Evolutionary conservation across 1,140 invertebrate genomes (phyloP).

Genomic region (Pteromalus puparum): DNA sequence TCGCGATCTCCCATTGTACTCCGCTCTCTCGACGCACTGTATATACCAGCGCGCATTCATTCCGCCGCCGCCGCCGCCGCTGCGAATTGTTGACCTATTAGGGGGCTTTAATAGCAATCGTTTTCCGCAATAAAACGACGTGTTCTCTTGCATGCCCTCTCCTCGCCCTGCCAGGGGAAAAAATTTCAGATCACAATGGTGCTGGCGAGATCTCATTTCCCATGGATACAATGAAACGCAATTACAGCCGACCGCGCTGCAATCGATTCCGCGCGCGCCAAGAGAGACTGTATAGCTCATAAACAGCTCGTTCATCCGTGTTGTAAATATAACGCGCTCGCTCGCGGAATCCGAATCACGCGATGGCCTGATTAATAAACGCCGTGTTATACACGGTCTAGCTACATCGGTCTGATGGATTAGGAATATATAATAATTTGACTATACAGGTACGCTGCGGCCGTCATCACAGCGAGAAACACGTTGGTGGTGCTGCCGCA

Average conservation of each 20-base stretch:
- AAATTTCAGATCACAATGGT: neutral
- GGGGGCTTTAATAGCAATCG: neutral
- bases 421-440: too few species aligned
- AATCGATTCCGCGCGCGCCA: neutral
- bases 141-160: too few species aligned
- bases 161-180: neutral
- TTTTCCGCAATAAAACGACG: neutral
- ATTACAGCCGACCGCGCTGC: neutral
- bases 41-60: neutral
- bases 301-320: constrained; percentile 1
- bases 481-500: neutral
- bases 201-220: neutral
- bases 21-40: too few species aligned
- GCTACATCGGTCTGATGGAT: too few species aligned
- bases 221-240: constrained; percentile 17
- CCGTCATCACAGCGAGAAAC: neutral
- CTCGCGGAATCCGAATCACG: neutral
- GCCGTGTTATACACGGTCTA: neutral
- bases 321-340: constrained; percentile 1
- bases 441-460: too few species aligned
- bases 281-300: neutral
- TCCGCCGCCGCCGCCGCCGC: neutral
- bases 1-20: neutral
- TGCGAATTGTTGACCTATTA: neutral
- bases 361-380: neutral